Base-by-base conservation (phyloP, 1,140 invertebrate species). In the Portunus trituberculatus region DNA sequence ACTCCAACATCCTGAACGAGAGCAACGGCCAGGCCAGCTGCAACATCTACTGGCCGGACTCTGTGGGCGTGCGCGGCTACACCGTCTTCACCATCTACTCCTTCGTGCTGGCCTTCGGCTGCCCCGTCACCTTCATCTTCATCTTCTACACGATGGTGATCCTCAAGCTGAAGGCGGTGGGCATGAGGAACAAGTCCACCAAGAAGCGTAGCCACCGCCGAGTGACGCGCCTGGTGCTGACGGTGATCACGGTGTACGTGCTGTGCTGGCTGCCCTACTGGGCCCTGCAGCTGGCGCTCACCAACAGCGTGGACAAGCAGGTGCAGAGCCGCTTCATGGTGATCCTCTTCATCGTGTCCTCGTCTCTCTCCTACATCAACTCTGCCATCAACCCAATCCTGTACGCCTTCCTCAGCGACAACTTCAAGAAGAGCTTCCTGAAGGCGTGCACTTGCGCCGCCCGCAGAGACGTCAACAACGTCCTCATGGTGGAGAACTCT, bases 61-160 rank as follows among this genome's bases (percentile, higher is more conserved):
- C 83, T 93, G 96, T 97, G 88, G 96, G 97, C 91, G 97, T 97
- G 96, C 97, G 97, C 48, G 97, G 97, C 4, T 97, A 97, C 96
- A 97, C 97, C 3, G 98, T 98, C 0, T 99, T 99, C 96, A 99
- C 98, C 0, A 97, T 99, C 0, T 99, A 99, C 97, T 98, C 98
- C 0, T 98, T 99, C 96, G 97, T 99, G 0, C 97, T 99, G 16
- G 99, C 99, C 4, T 99, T 99, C 96, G 98, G 3, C 29, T 93
- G 92, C 92, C 92, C 92, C 83, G 84, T 93, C 83, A 84, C 92
- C 28, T 83, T 93, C 83, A 99, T 99, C 94, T 98, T 99, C 95
- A 98, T 99, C n/a, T 99, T 99, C 97, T 99, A 99, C 97, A 98
- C 98, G 96, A 97, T 99, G 92, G 99, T 99, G 1, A 98, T 99